Evolutionary conservation across 2,113 vertebrate genomes (phyloP), one percentile per base, ranked within the genome.

Genomic region (Thinocorus orbignyianus): DNA sequence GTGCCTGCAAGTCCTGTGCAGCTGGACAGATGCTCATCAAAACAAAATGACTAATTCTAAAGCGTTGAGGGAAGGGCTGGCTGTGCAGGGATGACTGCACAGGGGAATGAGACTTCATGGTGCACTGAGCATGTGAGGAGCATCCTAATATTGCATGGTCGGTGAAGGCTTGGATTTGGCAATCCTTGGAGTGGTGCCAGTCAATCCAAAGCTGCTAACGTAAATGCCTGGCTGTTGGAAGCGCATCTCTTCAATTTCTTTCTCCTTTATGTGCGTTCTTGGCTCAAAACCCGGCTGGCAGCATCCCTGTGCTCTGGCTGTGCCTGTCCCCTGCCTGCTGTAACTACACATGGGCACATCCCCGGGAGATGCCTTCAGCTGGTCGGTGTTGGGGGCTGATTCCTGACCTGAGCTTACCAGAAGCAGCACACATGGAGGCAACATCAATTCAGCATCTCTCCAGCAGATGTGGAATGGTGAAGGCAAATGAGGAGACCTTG

Each of bases 361-460:
- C 25, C 46, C 37, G 17, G 46, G 41, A 81, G 54, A 55, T 73
- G 2, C 11, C 33, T 52, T 42, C 15, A 69, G 52, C 68, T 79
- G 65, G 8, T 14, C 60, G 55, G 48, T 68, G 41, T 4, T 37
- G 39, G 42, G 25, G 70, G 60, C 69, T 35, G 52, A 61, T 81
- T 77, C 11, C 6, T 86, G 57, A 70, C 46, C 46, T 11, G 20
- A 7, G 16, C 46, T 95, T 60, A 80, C n/a, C 64, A 86, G n/a
- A n/a, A n/a, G 68, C 71, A 81, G 44, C 76, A 48, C 4, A 1
- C 0, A 0, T 3, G 60, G 77, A 64, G 13, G 31, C 20, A 37
- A 33, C 4, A 30, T 26, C n/a, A 61, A 31, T 69, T 68, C 61
- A 51, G 65, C 58, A 44, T 28, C 61, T 64, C 39, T 72, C 61